Evolutionary conservation across 2,113 vertebrate genomes (phyloP).

Genomic region (Bos javanicus): DNA sequence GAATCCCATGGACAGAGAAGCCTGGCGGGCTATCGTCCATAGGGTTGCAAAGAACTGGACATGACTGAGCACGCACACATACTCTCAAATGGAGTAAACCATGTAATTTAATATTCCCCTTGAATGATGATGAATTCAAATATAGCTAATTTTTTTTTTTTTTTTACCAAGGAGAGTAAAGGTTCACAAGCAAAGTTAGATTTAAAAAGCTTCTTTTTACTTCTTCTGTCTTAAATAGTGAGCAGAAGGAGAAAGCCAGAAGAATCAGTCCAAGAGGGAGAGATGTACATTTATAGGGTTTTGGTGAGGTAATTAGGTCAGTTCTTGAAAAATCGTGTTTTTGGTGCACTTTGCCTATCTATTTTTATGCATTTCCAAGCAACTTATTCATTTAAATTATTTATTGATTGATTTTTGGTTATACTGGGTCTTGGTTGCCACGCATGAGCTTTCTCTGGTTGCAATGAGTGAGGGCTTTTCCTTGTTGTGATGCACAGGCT

Average conservation of each 20-base stretch:
- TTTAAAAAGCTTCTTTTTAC: neutral
- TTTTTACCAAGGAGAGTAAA: neutral
- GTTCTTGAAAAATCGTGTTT: neutral
- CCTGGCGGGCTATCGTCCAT: neutral
- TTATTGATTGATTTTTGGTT: neutral
- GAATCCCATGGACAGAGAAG: neutral
- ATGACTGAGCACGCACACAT: neutral
- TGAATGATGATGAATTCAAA: constrained; percentile 10
- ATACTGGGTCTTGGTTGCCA: neutral
- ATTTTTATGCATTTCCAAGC: neutral
- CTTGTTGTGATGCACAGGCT: neutral
- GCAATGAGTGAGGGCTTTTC: accelerated
- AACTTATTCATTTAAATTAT: neutral
- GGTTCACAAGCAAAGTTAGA: neutral
- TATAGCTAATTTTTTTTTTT: neutral
- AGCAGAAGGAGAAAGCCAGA: neutral
- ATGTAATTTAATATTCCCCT: neutral
- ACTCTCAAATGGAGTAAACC: neutral
- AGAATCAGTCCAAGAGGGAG: neutral
- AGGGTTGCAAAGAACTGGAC: neutral
- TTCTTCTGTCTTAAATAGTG: neutral
- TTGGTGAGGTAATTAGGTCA: neutral
- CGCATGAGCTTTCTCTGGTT: neutral
- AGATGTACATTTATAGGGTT: neutral
- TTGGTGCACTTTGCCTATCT: neutral